phyloP scores from a whole-genome alignment of 2,113 vertebrate species.

The Oryzias melastigma region DNA sequence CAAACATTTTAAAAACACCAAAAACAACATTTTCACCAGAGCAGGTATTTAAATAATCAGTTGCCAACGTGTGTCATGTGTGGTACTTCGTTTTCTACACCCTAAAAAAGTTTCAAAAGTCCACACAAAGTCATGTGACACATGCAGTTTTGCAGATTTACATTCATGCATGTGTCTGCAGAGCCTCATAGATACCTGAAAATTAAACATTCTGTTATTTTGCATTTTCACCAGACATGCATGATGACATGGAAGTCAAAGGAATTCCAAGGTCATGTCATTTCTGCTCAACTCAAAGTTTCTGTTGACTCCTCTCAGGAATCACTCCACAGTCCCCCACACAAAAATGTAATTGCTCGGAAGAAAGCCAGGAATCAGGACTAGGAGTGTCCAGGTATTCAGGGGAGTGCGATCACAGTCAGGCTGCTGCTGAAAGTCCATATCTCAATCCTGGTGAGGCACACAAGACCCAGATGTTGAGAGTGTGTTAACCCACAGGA shows the following conservation, averaged over 20 bases:
- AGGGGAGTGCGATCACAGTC: conserved; percentile 52
- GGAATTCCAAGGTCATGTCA: background rate
- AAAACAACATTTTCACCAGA: no score
- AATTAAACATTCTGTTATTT: no score
- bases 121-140: no score
- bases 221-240: background rate
- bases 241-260: background rate
- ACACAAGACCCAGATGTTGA: conserved; percentile 33
- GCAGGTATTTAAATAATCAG: no score
- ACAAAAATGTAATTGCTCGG: conserved; percentile 38
- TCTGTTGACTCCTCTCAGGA: conserved; percentile 9
- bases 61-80: no score
- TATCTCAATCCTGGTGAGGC: conserved; percentile 44
- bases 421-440: conserved; percentile 54
- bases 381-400: conserved; percentile 46
- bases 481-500: background rate
- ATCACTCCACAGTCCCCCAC: conserved; percentile 40
- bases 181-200: no score
- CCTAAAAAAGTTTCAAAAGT: no score
- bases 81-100: no score
- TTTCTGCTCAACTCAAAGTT: background rate
- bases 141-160: no score
- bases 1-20: no score
- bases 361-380: conserved; percentile 35
- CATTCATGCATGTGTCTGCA: no score